phyloP scores from a whole-genome alignment of 1,140 invertebrate genomes.

The Portunus trituberculatus region DNA sequence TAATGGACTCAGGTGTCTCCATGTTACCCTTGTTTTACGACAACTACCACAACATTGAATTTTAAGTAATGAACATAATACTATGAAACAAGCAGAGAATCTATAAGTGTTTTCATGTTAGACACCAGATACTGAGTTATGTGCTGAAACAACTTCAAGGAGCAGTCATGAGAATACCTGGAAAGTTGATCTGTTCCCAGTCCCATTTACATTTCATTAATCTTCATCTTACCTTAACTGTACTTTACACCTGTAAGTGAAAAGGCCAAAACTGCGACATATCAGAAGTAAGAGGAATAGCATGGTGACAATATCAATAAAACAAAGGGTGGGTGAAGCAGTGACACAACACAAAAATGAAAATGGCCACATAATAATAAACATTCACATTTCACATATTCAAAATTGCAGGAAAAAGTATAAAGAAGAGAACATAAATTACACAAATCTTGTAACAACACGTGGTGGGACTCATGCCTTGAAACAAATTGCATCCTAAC shows the following conservation, averaged over 20 bases:
- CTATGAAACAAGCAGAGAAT: too few species aligned
- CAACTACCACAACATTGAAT: too few species aligned
- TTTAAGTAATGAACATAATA: too few species aligned
- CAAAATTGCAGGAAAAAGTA: not conserved
- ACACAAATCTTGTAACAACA: not conserved
- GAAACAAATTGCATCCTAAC: not conserved
- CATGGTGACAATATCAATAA: not conserved
- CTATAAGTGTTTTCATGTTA: too few species aligned
- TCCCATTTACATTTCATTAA: not conserved
- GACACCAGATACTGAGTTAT: too few species aligned
- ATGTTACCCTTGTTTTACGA: too few species aligned
- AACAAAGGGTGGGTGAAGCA: not conserved
- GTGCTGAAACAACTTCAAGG: too few species aligned
- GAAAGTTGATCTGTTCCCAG: too few species aligned
- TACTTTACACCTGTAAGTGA: not conserved
- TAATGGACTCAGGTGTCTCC: too few species aligned
- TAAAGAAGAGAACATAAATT: not conserved
- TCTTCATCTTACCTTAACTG: not conserved
- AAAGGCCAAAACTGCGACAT: not conserved
- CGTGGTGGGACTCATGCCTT: constrained; percentile 18
- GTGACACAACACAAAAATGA: not conserved
- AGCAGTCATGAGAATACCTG: too few species aligned
- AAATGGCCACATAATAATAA: not conserved
- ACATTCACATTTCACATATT: not conserved
- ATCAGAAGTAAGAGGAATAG: not conserved